These are phyloP conservation scores for Geophilus truncorum DNA, from an alignment of 2,888 invertebrate genomes.

Conservation along the genomic window DNA sequence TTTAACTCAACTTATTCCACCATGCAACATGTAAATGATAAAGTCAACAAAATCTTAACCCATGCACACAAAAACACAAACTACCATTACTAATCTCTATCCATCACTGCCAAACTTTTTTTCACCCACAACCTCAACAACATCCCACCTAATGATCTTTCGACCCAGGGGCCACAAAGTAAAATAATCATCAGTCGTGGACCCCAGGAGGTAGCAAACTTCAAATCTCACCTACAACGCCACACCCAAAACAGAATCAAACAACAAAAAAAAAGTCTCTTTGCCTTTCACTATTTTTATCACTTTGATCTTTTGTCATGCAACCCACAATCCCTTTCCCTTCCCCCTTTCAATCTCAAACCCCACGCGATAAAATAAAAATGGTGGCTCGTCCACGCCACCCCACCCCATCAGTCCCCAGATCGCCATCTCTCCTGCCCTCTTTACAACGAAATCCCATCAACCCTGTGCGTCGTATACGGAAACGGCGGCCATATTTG, in stretches of 20 bases:
- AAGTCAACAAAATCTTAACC: background rate
- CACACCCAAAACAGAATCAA: background rate
- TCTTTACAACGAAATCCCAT: background rate
- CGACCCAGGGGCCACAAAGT: background rate
- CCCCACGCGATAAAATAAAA: background rate
- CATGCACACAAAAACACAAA: background rate
- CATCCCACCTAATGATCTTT: background rate
- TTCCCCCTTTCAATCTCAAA: slow-evolving; percentile 1
- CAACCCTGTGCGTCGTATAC: background rate
- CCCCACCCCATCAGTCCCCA: background rate
- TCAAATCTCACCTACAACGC: background rate
- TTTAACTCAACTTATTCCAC: background rate
- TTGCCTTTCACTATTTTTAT: background rate
- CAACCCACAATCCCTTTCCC: background rate
- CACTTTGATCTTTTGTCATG: background rate
- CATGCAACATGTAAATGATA: background rate
- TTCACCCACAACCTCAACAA: background rate
- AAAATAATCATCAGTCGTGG: background rate
- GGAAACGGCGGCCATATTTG: too few species aligned
- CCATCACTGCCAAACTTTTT: background rate
- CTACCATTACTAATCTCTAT: background rate
- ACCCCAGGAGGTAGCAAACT: background rate
- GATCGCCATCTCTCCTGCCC: too few species aligned
- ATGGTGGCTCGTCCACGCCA: background rate
- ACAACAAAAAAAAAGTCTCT: background rate